Conservation (phyloP, 2,888 invertebrate genomes). For the Acleris holmiana region DNA sequence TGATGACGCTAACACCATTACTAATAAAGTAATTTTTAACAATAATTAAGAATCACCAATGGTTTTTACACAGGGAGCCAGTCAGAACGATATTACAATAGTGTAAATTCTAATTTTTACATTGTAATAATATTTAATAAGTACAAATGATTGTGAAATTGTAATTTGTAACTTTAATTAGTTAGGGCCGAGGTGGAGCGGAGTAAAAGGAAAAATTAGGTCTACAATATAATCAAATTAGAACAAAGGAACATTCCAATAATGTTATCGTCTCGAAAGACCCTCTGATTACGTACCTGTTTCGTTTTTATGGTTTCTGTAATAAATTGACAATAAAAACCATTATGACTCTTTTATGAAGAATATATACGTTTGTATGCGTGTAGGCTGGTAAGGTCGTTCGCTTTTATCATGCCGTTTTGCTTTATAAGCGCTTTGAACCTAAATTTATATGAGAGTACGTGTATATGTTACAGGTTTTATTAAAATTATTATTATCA, state of each 20-base stretch:
- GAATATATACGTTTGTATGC: conserved; percentile 31
- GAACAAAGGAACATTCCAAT: conserved; percentile 22
- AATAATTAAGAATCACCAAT: too few relatives aligned
- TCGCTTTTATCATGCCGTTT: conserved; percentile 19
- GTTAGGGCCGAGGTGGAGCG: too few relatives aligned
- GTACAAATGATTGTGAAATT: too few relatives aligned
- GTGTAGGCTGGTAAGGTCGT: conserved; percentile 18
- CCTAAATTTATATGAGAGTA: conserved; percentile 3
- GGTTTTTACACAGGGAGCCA: too few relatives aligned
- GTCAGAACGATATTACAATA: too few relatives aligned
- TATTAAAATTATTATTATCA: too few relatives aligned
- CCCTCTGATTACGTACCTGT: conserved; percentile 28
- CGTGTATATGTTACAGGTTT: too few relatives aligned
- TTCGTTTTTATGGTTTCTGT: conserved; percentile 53
- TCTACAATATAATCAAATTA: neutral
- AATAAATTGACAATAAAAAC: conserved; percentile 58
- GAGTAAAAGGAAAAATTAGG: neutral
- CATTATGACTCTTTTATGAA: conserved; percentile 53
- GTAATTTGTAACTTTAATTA: too few relatives aligned
- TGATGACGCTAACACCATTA: too few relatives aligned
- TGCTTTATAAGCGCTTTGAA: conserved; percentile 18
- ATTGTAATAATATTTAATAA: too few relatives aligned
- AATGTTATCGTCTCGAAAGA: conserved; percentile 17
- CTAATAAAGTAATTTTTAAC: too few relatives aligned
- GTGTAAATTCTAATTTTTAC: too few relatives aligned